A percentile compares a stretch with the other conserved stretches of the same genome.
These are phyloP conservation scores for Balaeniceps rex DNA, from an alignment of 2,113 vertebrate species.

Conservation along the genomic window DNA sequence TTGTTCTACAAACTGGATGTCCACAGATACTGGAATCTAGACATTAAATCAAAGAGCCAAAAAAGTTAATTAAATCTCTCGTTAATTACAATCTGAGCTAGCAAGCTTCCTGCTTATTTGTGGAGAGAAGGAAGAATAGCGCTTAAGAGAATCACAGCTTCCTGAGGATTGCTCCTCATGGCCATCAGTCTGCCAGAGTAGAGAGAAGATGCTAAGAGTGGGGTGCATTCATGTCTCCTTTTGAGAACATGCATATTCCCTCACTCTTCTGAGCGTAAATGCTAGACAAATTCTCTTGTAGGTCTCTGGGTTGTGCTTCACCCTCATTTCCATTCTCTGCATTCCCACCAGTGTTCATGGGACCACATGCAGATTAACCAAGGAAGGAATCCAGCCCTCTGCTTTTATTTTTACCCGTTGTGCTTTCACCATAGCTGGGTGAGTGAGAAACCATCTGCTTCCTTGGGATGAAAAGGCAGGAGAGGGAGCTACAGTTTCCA, in stretches of 20 bases:
- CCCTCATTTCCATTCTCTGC: background rate
- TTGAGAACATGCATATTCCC: background rate
- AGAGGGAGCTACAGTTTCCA: background rate
- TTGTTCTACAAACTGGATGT: background rate
- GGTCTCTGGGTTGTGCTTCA: background rate
- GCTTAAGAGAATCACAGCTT: background rate
- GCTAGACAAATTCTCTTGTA: background rate
- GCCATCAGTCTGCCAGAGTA: background rate
- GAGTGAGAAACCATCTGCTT: slow-evolving; percentile 8
- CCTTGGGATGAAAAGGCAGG: background rate
- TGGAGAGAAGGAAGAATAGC: background rate
- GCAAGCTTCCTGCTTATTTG: background rate
- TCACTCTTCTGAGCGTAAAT: background rate
- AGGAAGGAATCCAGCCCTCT: background rate
- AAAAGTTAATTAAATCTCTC: background rate
- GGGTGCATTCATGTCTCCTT: background rate
- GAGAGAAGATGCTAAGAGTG: background rate
- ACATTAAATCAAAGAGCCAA: background rate
- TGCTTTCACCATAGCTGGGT: background rate
- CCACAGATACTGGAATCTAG: background rate
- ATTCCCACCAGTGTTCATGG: background rate
- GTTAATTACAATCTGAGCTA: background rate
- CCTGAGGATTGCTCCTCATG: background rate
- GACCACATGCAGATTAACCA: background rate
- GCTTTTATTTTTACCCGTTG: slow-evolving; percentile 18